Evolutionary conservation across 2,113 vertebrate genomes (phyloP).

Genomic region (Caranx ignobilis): DNA sequence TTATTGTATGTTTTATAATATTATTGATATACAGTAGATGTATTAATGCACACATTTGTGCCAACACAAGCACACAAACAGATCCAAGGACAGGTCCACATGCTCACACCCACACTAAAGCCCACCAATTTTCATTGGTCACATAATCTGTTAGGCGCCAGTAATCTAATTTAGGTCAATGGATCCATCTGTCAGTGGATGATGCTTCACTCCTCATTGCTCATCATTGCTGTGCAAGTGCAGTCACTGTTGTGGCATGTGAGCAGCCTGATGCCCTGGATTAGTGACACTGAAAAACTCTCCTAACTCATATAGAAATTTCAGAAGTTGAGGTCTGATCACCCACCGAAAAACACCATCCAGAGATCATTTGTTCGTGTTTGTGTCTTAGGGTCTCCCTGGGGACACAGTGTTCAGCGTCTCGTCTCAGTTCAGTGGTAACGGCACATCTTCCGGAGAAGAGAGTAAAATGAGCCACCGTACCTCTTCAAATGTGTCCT

Average conservation of each 20-base stretch:
- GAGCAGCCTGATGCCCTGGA: neutral
- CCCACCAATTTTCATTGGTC: conserved; percentile 6
- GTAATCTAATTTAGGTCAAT: conserved; percentile 55
- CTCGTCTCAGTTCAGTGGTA: conserved; percentile 69
- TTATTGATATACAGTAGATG: neutral
- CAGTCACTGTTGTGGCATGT: neutral
- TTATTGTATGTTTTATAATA: neutral
- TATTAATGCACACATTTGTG: neutral
- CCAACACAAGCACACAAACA: neutral
- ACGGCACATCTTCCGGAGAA: conserved; percentile 12
- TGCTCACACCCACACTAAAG: neutral
- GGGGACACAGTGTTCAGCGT: conserved; percentile 80
- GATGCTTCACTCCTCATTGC: neutral
- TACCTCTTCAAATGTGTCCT: neutral
- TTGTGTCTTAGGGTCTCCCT: conserved; percentile 68
- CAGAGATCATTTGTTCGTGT: neutral
- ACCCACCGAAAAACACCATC: neutral
- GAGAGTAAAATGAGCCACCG: conserved; percentile 19
- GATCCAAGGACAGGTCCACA: neutral
- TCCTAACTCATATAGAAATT: neutral
- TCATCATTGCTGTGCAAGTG: no score
- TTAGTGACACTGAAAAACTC: neutral
- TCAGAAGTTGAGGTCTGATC: conserved; percentile 11
- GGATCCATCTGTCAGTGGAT: conserved; percentile 49
- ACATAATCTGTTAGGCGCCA: conserved; percentile 27